Conservation (phyloP, 2,888 invertebrate species). For the Orthosia cruda region DNA sequence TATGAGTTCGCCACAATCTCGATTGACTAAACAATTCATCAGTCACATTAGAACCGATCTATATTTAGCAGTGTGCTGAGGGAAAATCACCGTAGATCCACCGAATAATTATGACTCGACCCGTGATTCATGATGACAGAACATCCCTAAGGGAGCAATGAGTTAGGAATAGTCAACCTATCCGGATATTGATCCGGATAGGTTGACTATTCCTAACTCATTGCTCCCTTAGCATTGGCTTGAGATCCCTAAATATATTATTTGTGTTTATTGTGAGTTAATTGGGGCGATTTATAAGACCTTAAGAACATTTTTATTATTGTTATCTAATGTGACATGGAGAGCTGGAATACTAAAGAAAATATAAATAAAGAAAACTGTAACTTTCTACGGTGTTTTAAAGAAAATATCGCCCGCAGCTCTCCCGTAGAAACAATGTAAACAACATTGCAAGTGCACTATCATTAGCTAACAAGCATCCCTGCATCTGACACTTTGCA, state of each 20-base stretch:
- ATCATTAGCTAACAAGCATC: slow-evolving; percentile 51
- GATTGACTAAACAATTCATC: slow-evolving; percentile 65
- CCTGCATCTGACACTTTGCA: slow-evolving; percentile 37
- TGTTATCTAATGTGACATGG: not conserved
- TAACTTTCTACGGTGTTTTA: not conserved
- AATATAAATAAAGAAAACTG: not conserved
- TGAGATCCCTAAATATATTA: slow-evolving; percentile 22
- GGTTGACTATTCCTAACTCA: no score
- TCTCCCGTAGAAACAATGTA: slow-evolving; percentile 12
- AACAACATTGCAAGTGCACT: slow-evolving; percentile 44
- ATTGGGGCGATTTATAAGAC: not conserved
- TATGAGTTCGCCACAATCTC: slow-evolving; percentile 19
- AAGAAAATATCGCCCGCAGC: slow-evolving; percentile 1
- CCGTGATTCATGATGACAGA: slow-evolving; percentile 78
- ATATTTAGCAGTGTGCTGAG: slow-evolving; percentile 53
- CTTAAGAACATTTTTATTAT: not conserved
- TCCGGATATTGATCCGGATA: no score
- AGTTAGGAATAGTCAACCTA: slow-evolving; percentile 67
- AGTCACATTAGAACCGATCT: slow-evolving; percentile 61
- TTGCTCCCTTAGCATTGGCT: no score
- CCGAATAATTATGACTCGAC: slow-evolving; percentile 72
- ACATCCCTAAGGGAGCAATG: slow-evolving; percentile 70
- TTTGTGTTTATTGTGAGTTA: not conserved
- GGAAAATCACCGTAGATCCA: slow-evolving; percentile 67
- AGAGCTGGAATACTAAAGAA: not conserved